phyloP scores from a whole-genome alignment of 2,888 invertebrate genomes.

The Eudiplozoon nipponicum region DNA sequence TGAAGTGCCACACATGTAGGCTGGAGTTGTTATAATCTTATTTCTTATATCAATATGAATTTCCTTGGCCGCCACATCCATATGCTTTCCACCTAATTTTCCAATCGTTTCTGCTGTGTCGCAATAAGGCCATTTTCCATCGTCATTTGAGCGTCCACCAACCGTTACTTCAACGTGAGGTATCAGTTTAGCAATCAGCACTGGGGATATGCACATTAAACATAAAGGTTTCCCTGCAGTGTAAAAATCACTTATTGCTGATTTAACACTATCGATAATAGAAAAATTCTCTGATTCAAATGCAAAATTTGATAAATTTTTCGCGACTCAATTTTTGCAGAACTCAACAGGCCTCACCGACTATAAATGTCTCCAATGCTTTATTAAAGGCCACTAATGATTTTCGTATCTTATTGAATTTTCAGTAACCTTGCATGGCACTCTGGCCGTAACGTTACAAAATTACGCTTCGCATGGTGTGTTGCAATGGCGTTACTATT shows the following conservation, averaged over 20 bases:
- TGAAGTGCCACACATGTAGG: conserved; percentile 32
- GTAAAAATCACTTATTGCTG: neutral
- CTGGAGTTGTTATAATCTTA: conserved; percentile 32
- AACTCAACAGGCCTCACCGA: too few species aligned
- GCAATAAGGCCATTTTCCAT: conserved; percentile 27
- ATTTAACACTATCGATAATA: too few species aligned
- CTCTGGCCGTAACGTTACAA: too few species aligned
- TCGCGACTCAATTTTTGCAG: too few species aligned
- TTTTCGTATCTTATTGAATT: too few species aligned
- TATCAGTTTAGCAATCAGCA: conserved; percentile 29
- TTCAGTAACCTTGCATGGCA: too few species aligned
- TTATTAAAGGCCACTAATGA: too few species aligned
- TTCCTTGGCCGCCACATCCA: conserved; percentile 24
- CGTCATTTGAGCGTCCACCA: conserved; percentile 23
- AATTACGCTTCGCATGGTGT: too few species aligned
- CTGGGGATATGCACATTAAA: conserved; percentile 32
- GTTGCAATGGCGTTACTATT: too few species aligned
- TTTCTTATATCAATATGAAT: conserved; percentile 29
- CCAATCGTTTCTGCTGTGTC: conserved; percentile 29
- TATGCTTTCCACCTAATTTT: conserved; percentile 30
- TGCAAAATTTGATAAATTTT: too few species aligned
- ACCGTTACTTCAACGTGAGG: conserved; percentile 24
- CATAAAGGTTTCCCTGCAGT: conserved; percentile 21
- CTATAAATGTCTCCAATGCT: too few species aligned
- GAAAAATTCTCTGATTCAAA: too few species aligned